phyloP scores from a whole-genome alignment of 2,113 vertebrate species.

The Micronycteris hirsuta region DNA sequence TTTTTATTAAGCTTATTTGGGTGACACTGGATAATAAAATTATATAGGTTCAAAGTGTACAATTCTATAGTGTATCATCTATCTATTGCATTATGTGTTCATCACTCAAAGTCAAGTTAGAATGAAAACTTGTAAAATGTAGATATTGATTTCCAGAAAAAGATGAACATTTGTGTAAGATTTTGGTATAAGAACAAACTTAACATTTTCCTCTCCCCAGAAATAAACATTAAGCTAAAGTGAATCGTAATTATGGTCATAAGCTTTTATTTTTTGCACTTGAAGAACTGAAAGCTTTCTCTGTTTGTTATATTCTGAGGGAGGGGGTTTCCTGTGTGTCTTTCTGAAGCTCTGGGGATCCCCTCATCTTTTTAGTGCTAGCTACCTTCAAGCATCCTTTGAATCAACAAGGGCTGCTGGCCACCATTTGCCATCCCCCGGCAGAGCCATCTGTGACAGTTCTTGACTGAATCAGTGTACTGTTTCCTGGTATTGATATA shows the following conservation, averaged over 20 bases:
- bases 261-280: conserved; percentile 67
- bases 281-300: conserved; percentile 71
- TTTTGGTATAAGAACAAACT: conserved; percentile 38
- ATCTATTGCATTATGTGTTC: not conserved
- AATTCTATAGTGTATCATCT: not conserved
- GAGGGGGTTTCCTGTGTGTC: conserved; percentile 72
- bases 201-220: conserved; percentile 69
- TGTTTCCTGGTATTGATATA: not conserved
- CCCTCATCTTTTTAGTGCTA: conserved; percentile 47
- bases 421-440: not conserved
- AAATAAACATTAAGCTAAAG: conserved; percentile 61
- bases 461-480: not conserved
- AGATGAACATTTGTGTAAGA: not conserved
- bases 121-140: conserved; percentile 38
- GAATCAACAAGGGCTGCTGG: conserved; percentile 5
- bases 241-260: conserved; percentile 70
- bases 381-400: conserved; percentile 30
- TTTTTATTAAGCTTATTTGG: not conserved
- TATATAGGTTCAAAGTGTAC: not conserved
- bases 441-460: conserved; percentile 38
- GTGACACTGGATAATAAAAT: not conserved
- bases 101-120: not conserved
- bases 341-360: conserved; percentile 70
- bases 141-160: conserved; percentile 26
- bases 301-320: conserved; percentile 72